A percentile compares a stretch with the other conserved stretches of the same genome.
Conservation (phyloP, 2,113 vertebrate species). For the Plestiodon gilberti region DNA sequence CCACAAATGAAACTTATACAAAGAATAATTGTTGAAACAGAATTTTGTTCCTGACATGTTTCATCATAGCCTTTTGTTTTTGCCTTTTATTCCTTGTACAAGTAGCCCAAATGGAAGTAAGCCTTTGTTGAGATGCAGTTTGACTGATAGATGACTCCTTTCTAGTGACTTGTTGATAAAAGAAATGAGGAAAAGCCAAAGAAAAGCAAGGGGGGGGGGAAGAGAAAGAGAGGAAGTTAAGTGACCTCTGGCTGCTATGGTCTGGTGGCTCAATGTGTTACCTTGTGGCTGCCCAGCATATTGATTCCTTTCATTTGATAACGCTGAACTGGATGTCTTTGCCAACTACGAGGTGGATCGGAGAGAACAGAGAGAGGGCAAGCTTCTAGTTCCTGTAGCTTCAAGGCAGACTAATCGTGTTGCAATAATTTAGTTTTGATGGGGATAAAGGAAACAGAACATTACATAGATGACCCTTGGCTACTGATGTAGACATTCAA, state of each 20-base stretch:
- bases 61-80: conserved; percentile 27
- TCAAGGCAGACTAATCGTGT: conserved; percentile 46
- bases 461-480: conserved; percentile 29
- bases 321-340: conserved; percentile 52
- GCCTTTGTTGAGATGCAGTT: conserved; percentile 53
- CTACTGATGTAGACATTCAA: conserved; percentile 36
- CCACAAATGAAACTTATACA: conserved; percentile 49
- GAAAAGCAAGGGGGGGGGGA: conserved; percentile 30
- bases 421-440: conserved; percentile 50
- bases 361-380: conserved; percentile 46
- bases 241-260: conserved; percentile 59
- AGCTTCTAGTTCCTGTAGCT: conserved; percentile 48
- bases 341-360: conserved; percentile 49
- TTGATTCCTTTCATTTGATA: conserved; percentile 68
- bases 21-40: conserved; percentile 31
- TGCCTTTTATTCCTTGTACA: conserved; percentile 13
- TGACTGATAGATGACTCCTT: conserved; percentile 69
- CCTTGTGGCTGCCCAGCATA: conserved; percentile 67
- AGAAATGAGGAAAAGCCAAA: conserved; percentile 52
- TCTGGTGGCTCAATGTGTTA: conserved; percentile 62
- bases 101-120: conserved; percentile 41
- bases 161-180: conserved; percentile 66
- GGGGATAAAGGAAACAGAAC: conserved; percentile 49
- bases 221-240: conserved; percentile 47
- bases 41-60: conserved; percentile 40